phyloP scores from a whole-genome alignment of 1,140 invertebrate genomes.

The Hycleus phaleratus region DNA sequence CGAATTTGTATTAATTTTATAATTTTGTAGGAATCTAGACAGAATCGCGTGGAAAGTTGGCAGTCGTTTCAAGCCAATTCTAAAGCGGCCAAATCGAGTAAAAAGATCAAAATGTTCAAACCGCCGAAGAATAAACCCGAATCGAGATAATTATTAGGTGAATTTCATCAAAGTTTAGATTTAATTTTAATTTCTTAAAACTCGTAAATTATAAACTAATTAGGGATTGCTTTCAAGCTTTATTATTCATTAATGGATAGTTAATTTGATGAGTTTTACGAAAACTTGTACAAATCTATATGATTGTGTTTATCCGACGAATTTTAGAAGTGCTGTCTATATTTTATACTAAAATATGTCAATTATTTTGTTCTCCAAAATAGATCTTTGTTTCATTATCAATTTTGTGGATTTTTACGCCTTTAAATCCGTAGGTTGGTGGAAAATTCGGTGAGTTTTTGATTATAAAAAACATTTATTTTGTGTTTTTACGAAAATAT shows the following conservation, averaged over 20 bases:
- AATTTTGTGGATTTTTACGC: too few species aligned
- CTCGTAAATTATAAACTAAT: not conserved
- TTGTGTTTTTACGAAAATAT: slow-evolving; percentile 26
- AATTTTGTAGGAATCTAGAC: slow-evolving; percentile 73
- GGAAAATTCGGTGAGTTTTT: too few species aligned
- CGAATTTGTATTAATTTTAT: not conserved
- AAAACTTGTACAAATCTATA: too few species aligned
- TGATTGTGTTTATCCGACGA: too few species aligned
- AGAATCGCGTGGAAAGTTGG: slow-evolving; percentile 92
- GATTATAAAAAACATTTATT: slow-evolving; percentile 13
- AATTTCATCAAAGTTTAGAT: not conserved
- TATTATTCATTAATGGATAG: too few species aligned
- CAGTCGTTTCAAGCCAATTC: slow-evolving; percentile 81
- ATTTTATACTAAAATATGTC: slow-evolving; percentile 13
- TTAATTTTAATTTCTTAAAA: not conserved
- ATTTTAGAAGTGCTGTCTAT: not conserved
- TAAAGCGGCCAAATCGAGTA: slow-evolving; percentile 58
- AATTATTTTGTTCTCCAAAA: too few species aligned
- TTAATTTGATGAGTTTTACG: too few species aligned
- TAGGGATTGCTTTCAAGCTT: too few species aligned
- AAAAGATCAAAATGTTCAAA: slow-evolving; percentile 74
- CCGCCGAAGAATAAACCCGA: slow-evolving; percentile 96
- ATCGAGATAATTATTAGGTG: slow-evolving; percentile 59
- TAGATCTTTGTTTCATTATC: too few species aligned
- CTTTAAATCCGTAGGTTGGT: too few species aligned